A percentile compares a stretch with the other conserved stretches of the same genome.
Evolutionary conservation across 2,888 invertebrate genomes (phyloP).

Genomic region (Lamellibrachia satsuma): DNA sequence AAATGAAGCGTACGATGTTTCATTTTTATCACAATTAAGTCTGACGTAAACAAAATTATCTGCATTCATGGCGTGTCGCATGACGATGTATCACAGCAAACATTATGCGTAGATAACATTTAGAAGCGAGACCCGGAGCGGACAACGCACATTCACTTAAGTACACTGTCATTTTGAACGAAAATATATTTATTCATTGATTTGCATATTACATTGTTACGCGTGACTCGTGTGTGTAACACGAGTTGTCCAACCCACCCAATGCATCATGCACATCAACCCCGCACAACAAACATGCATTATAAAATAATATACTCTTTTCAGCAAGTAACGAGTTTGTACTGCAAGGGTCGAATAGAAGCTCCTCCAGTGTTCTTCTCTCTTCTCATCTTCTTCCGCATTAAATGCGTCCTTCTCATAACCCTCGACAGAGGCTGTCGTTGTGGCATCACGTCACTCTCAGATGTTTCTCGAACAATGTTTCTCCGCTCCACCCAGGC

Average conservation of each 20-base stretch:
- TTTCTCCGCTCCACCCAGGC: too few species aligned
- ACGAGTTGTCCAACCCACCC: background rate
- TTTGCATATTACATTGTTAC: background rate
- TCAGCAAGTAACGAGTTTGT: background rate
- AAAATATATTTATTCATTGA: background rate
- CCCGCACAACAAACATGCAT: background rate
- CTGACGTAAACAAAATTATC: background rate
- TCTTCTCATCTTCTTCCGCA: background rate
- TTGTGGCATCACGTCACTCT: too few species aligned
- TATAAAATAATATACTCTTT: background rate
- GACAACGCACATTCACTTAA: background rate
- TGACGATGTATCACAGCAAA: background rate
- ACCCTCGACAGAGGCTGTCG: too few species aligned
- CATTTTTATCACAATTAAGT: background rate
- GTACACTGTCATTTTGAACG: background rate
- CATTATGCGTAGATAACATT: background rate
- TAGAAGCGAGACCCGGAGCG: background rate
- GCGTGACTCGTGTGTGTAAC: background rate
- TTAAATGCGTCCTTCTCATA: background rate
- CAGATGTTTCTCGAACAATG: too few species aligned
- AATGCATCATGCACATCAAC: background rate
- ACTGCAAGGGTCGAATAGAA: background rate
- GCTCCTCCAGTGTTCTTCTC: background rate
- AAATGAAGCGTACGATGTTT: background rate
- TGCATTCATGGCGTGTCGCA: background rate